Evolutionary conservation across 2,888 invertebrate genomes (phyloP).

Genomic region (Physocephala rufipes): DNA sequence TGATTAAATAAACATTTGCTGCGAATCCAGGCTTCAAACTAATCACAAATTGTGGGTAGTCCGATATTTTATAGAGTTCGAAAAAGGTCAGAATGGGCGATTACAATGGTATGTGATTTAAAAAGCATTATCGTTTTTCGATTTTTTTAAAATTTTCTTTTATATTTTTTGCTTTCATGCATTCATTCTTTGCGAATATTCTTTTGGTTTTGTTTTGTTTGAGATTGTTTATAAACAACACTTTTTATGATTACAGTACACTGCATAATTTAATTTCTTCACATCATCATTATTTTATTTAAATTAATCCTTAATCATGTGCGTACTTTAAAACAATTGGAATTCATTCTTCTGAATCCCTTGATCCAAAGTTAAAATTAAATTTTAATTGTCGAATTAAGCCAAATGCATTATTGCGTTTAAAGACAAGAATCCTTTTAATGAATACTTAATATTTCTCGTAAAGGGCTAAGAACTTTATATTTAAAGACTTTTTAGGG

Average conservation of each 20-base stretch:
- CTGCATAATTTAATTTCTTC: neutral
- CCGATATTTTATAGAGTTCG: slow-evolving; percentile 24
- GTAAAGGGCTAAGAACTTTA: too few species aligned
- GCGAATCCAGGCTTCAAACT: slow-evolving; percentile 15
- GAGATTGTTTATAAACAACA: slow-evolving; percentile 11
- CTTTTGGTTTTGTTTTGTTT: slow-evolving; percentile 5
- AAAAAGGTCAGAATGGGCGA: slow-evolving; percentile 22
- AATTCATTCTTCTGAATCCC: too few species aligned
- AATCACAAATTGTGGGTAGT: neutral
- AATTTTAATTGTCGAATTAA: too few species aligned
- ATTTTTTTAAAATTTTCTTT: neutral
- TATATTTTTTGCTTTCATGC: neutral
- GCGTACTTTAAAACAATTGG: too few species aligned
- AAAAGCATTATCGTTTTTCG: slow-evolving; percentile 17
- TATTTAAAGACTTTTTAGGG: too few species aligned
- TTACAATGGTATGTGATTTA: neutral
- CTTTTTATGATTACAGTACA: slow-evolving; percentile 3
- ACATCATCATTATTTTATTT: neutral
- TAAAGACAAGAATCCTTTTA: too few species aligned
- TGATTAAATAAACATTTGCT: neutral
- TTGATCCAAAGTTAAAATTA: too few species aligned
- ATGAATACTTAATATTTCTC: too few species aligned
- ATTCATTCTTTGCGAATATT: neutral
- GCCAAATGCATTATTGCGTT: too few species aligned
- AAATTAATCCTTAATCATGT: neutral